These are phyloP conservation scores for Ctenoplectra terminalis DNA, from an alignment of 1,140 invertebrate genomes.

Conservation along the genomic window DNA sequence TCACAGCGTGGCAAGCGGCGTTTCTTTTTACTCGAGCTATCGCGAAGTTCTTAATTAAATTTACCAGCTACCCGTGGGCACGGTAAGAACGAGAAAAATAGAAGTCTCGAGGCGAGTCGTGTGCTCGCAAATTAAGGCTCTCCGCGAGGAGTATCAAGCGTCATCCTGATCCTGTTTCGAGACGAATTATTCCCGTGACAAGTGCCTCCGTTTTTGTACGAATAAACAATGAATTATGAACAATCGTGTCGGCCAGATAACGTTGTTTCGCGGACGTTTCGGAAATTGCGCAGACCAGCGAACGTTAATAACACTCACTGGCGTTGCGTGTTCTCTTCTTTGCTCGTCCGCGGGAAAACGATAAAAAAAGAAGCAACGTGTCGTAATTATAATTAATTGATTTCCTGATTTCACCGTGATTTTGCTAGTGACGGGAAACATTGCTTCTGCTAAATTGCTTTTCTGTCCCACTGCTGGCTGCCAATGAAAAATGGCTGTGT, in stretches of 20 bases:
- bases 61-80: conserved; percentile 4
- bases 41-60: conserved; percentile 51
- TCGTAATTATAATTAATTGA: conserved; percentile 33
- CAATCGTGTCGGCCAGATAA: not conserved
- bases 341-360: not conserved
- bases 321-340: not conserved
- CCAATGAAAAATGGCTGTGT: not conserved
- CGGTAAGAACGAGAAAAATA: not conserved
- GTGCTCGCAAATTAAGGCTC: conserved; percentile 27
- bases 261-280: conserved; percentile 15
- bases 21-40: conserved; percentile 3
- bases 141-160: not conserved
- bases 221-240: conserved; percentile 18
- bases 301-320: conserved; percentile 41
- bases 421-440: not conserved
- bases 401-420: conserved; percentile 4
- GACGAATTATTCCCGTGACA: not conserved
- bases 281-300: conserved; percentile 14
- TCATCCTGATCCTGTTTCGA: not conserved
- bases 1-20: not conserved
- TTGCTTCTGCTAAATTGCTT: conserved; percentile 15
- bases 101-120: conserved; percentile 2
- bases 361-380: too few relatives aligned
- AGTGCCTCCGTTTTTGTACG: not conserved
- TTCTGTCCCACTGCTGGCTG: not conserved